Evolutionary conservation across 2,113 vertebrate genomes (phyloP).

Genomic region (Coracopsis vasa): DNA sequence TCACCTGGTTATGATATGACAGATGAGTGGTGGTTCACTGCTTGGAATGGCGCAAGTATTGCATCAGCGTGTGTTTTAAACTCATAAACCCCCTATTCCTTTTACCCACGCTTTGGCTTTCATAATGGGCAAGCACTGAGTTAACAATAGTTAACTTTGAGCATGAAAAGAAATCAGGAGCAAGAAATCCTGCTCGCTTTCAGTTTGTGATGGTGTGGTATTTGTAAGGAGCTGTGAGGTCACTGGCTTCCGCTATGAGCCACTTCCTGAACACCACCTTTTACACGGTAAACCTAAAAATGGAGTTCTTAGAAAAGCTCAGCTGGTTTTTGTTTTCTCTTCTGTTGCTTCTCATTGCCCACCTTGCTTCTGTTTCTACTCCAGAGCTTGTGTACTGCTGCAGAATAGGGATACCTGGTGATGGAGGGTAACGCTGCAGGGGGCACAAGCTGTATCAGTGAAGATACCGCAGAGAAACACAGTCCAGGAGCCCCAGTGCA

Average conservation of each 20-base stretch:
- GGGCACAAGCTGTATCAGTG: background rate
- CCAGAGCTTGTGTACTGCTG: accelerated
- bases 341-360: background rate
- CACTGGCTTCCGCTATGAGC: constrained; percentile 45
- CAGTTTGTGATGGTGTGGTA: background rate
- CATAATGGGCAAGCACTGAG: background rate
- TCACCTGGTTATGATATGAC: background rate
- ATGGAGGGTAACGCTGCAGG: background rate
- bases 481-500: background rate
- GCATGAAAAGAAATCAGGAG: background rate
- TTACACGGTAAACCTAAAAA: constrained; percentile 40
- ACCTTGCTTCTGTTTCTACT: background rate
- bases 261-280: constrained; percentile 55
- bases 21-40: background rate
- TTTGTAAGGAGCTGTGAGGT: constrained; percentile 54
- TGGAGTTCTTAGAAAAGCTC: constrained; percentile 56
- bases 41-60: background rate
- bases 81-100: background rate
- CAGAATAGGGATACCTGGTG: accelerated
- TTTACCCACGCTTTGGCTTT: background rate
- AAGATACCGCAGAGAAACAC: background rate
- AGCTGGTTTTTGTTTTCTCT: constrained; percentile 40
- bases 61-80: background rate
- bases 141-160: background rate
- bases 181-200: background rate